phyloP scores from a whole-genome alignment of 2,888 invertebrate species.

The Nymphalis polychloros region DNA sequence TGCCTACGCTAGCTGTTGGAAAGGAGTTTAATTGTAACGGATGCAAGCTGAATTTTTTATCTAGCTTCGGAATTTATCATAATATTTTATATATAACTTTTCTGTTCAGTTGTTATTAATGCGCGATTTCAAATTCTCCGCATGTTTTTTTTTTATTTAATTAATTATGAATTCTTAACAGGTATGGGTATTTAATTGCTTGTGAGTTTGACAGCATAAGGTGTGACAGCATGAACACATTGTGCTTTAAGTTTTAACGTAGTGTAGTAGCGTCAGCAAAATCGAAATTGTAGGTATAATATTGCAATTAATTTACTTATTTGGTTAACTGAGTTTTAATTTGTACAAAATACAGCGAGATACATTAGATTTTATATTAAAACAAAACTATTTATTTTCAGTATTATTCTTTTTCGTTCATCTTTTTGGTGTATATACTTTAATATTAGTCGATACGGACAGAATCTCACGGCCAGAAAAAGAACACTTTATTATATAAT shows the following conservation, averaged over 20 bases:
- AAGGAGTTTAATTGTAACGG: not conserved
- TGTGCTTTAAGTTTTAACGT: not conserved
- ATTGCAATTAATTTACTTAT: too few relatives aligned
- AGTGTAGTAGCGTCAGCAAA: not conserved
- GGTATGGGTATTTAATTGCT: constrained; percentile 2
- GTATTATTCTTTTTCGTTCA: too few relatives aligned
- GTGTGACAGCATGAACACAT: not conserved
- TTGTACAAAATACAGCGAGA: too few relatives aligned
- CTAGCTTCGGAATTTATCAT: not conserved
- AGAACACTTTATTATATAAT: too few relatives aligned
- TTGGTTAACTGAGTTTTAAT: too few relatives aligned
- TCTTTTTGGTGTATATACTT: too few relatives aligned
- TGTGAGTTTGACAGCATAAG: constrained; percentile 3
- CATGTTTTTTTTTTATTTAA: constrained; percentile 4
- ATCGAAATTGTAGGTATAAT: not conserved
- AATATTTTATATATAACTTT: not conserved
- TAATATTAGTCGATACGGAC: too few relatives aligned
- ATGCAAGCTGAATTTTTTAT: constrained; percentile 6
- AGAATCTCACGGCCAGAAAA: too few relatives aligned
- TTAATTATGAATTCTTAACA: constrained; percentile 11
- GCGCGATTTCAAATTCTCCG: constrained; percentile 10
- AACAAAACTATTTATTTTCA: too few relatives aligned
- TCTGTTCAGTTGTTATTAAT: not conserved
- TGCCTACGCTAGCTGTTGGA: too few relatives aligned
- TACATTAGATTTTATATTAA: too few relatives aligned